Conservation (phyloP, 2,113 vertebrate genomes). For the Ammodytes dubius region DNA sequence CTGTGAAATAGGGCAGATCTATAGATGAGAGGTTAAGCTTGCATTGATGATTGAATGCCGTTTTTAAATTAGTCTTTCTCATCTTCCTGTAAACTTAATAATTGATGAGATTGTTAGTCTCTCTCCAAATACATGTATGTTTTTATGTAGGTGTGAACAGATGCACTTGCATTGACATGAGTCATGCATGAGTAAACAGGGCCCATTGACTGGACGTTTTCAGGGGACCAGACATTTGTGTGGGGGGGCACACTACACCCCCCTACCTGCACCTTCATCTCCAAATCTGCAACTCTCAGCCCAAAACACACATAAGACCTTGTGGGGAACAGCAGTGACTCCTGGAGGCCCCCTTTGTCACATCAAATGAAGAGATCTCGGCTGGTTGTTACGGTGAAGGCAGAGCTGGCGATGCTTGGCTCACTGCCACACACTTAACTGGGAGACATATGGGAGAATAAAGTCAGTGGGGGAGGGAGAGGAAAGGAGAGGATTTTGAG, state of each 20-base stretch:
- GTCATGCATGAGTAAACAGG: too few relatives aligned
- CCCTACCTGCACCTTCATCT: background rate
- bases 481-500: conserved; percentile 1
- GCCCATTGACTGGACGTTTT: background rate
- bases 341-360: conserved; percentile 55
- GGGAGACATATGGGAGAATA: conserved; percentile 61
- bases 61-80: background rate
- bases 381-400: conserved; percentile 61
- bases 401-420: conserved; percentile 48
- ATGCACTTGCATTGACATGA: too few relatives aligned
- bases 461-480: background rate
- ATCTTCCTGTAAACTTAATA: background rate
- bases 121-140: too few relatives aligned
- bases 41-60: too few relatives aligned
- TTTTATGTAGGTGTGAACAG: too few relatives aligned
- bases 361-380: conserved; percentile 74
- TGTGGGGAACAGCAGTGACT: conserved; percentile 31
- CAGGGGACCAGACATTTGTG: background rate
- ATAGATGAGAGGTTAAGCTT: background rate
- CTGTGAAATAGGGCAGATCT: background rate
- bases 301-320: conserved; percentile 2
- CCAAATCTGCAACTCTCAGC: conserved; percentile 13
- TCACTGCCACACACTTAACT: conserved; percentile 48
- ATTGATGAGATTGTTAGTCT: too few relatives aligned
- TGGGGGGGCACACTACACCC: too few relatives aligned